Conservation (phyloP, 2,888 invertebrate genomes). For the Biston stratarius region DNA sequence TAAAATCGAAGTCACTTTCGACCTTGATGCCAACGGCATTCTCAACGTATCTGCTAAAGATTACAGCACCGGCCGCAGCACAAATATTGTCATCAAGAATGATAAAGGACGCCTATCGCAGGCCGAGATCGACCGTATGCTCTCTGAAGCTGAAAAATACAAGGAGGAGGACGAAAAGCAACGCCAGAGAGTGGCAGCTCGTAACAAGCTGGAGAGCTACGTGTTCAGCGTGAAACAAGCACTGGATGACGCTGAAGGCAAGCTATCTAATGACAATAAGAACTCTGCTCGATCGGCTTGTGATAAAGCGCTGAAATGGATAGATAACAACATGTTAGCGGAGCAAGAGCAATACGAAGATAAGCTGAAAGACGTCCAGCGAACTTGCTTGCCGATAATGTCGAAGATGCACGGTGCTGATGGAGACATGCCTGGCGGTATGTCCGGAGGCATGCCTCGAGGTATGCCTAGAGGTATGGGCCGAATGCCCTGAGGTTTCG, state of each 20-base stretch:
- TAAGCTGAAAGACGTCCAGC: slow-evolving; percentile 14
- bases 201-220: slow-evolving; percentile 12
- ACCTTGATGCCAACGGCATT: slow-evolving; percentile 18
- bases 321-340: slow-evolving; percentile 17
- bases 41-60: slow-evolving; percentile 20
- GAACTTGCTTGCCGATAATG: slow-evolving; percentile 14
- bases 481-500: slow-evolving; percentile 1
- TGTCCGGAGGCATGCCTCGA: slow-evolving; percentile 1
- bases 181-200: slow-evolving; percentile 13
- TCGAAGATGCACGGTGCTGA: slow-evolving; percentile 17
- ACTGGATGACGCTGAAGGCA: slow-evolving; percentile 15
- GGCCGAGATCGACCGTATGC: slow-evolving; percentile 22
- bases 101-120: slow-evolving; percentile 17
- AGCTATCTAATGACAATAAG: slow-evolving; percentile 11
- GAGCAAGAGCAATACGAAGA: slow-evolving; percentile 19
- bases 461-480: slow-evolving; percentile 7
- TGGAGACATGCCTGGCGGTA: slow-evolving; percentile 10
- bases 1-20: slow-evolving; percentile 18
- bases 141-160: slow-evolving; percentile 18
- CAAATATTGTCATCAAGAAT: slow-evolving; percentile 19
- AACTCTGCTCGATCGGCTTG: slow-evolving; percentile 4
- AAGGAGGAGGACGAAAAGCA: slow-evolving; percentile 21
- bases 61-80: slow-evolving; percentile 21
- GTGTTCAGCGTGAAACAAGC: slow-evolving; percentile 20
- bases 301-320: slow-evolving; percentile 17